Evolutionary conservation across 1,140 invertebrate species (phyloP).

Genomic region (Thaumetopoea pityocampa): DNA sequence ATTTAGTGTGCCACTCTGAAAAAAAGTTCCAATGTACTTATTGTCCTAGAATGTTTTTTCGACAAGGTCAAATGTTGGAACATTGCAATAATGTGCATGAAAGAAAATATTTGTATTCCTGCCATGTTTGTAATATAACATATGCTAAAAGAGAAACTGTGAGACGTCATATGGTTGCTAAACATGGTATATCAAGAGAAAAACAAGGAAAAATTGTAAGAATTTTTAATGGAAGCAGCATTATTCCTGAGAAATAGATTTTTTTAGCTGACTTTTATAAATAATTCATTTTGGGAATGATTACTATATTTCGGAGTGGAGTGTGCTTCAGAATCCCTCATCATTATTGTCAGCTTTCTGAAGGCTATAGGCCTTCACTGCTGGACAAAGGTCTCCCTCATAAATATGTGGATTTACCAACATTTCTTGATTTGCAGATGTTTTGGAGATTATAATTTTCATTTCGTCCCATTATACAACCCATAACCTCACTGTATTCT

Average conservation of each 20-base stretch:
- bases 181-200: slow-evolving; percentile 54
- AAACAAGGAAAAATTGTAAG: slow-evolving; percentile 51
- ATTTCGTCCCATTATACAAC: too few species aligned
- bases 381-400: too few species aligned
- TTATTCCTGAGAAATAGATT: neutral
- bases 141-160: slow-evolving; percentile 53
- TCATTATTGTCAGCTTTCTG: too few species aligned
- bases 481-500: too few species aligned
- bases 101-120: slow-evolving; percentile 50
- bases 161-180: slow-evolving; percentile 46
- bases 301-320: too few species aligned
- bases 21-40: slow-evolving; percentile 50
- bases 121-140: slow-evolving; percentile 44
- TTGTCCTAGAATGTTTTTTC: slow-evolving; percentile 52
- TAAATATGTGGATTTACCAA: too few species aligned
- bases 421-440: too few species aligned
- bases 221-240: slow-evolving; percentile 30
- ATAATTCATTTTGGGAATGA: too few species aligned
- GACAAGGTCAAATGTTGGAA: slow-evolving; percentile 37
- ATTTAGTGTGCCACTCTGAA: slow-evolving; percentile 48
- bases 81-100: slow-evolving; percentile 57
- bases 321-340: too few species aligned
- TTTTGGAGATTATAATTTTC: too few species aligned
- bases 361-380: too few species aligned
- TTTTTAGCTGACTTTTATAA: too few species aligned